Percentiles rank a stretch among this genome's conserved stretches.
phyloP scores from a whole-genome alignment of 2,888 invertebrate species.

The Cheilosia vulpina region DNA sequence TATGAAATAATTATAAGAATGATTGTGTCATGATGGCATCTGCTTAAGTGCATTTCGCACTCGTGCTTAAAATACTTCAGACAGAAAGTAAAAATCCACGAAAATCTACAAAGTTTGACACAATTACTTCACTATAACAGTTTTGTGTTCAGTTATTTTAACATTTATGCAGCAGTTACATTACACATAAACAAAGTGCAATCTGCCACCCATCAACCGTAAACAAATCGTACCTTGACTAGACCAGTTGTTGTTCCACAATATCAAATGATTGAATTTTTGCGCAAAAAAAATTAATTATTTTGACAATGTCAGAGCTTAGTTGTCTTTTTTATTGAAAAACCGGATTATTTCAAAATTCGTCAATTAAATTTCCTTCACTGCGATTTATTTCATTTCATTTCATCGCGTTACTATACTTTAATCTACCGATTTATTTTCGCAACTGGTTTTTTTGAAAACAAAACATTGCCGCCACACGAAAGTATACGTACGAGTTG shows the following conservation, averaged over 20 bases:
- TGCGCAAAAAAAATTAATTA: constrained; percentile 11
- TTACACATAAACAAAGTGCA: constrained; percentile 17
- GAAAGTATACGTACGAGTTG: constrained; percentile 10
- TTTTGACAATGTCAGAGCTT: not conserved
- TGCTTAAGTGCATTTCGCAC: too few species aligned
- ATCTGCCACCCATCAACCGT: constrained; percentile 14
- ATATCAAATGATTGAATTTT: constrained; percentile 16
- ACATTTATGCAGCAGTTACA: not conserved
- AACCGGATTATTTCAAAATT: constrained; percentile 24
- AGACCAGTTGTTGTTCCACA: constrained; percentile 15
- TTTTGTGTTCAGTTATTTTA: not conserved
- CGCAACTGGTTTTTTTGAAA: constrained; percentile 43
- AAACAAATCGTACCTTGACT: constrained; percentile 56
- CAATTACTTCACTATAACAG: not conserved
- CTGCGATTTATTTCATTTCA: constrained; percentile 8
- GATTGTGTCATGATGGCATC: too few species aligned
- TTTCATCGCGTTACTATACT: not conserved
- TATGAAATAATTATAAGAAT: too few species aligned
- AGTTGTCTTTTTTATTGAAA: not conserved
- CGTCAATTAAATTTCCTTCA: constrained; percentile 21
- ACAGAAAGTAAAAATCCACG: too few species aligned
- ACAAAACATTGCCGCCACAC: constrained; percentile 34
- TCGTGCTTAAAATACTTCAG: too few species aligned
- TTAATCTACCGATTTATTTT: constrained; percentile 27
- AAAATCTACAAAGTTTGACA: not conserved